phyloP scores from a whole-genome alignment of 1,140 invertebrate genomes.

The Prorops nasuta region DNA sequence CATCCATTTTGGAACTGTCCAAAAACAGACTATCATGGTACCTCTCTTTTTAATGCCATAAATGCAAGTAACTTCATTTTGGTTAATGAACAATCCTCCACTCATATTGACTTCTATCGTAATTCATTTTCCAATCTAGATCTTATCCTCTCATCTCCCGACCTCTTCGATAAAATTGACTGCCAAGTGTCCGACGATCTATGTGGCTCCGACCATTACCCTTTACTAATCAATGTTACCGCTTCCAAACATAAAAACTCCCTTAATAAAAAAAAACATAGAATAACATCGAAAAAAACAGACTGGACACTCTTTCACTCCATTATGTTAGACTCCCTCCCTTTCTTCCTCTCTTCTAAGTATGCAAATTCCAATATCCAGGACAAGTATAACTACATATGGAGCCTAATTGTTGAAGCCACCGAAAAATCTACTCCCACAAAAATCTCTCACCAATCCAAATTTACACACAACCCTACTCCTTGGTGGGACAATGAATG shows the following conservation, averaged over 20 bases:
- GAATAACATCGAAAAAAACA: neutral
- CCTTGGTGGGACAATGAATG: constrained; percentile 8
- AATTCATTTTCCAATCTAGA: constrained; percentile 7
- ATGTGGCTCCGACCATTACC: constrained; percentile 4
- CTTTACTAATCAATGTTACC: neutral
- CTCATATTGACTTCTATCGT: constrained; percentile 2
- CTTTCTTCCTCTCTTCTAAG: neutral
- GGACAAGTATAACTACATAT: neutral
- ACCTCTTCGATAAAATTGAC: neutral
- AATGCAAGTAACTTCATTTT: neutral
- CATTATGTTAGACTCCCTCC: neutral
- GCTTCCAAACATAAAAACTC: neutral
- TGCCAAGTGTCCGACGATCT: neutral
- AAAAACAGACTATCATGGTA: neutral
- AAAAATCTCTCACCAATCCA: neutral
- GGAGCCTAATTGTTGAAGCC: neutral
- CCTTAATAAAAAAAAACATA: neutral
- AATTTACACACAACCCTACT: neutral
- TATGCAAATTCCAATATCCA: neutral
- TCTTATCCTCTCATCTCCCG: constrained; percentile 1
- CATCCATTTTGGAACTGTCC: neutral
- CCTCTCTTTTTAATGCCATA: neutral
- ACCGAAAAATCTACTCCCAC: too few relatives aligned
- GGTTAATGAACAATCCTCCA: neutral
- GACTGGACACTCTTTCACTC: neutral